Evolutionary conservation across 1,140 invertebrate genomes (phyloP).

Genomic region (Octopus bimaculoides): DNA sequence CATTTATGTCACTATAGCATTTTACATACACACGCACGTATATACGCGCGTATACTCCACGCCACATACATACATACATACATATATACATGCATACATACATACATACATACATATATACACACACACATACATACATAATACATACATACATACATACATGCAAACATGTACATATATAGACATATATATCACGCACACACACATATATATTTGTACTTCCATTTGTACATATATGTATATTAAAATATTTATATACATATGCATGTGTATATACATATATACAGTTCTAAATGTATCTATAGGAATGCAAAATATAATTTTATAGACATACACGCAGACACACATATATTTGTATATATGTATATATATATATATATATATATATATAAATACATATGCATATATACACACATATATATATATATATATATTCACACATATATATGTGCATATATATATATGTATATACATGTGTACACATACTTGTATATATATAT

Average conservation of each 20-base stretch:
- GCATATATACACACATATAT: not conserved
- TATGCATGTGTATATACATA: not conserved
- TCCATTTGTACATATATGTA: not conserved
- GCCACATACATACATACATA: not conserved
- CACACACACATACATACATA: not conserved
- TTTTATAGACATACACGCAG: not conserved
- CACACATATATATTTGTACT: not conserved
- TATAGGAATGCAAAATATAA: not conserved
- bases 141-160: not conserved
- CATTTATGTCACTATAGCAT: too few species aligned
- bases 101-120: not conserved
- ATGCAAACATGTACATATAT: not conserved
- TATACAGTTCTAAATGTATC: too few species aligned
- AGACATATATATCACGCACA: not conserved
- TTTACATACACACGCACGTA: not conserved
- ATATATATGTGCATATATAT: not conserved
- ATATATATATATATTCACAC: not conserved
- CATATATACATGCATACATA: not conserved
- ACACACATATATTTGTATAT: not conserved
- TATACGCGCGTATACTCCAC: not conserved
- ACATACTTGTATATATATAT: too few species aligned
- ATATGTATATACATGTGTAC: too few species aligned
- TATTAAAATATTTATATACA: not conserved
- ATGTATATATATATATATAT: not conserved
- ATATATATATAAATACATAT: not conserved